Evolutionary conservation across 1,140 invertebrate genomes (phyloP), one percentile per base, ranked within the genome.

Genomic region (Prorops nasuta): DNA sequence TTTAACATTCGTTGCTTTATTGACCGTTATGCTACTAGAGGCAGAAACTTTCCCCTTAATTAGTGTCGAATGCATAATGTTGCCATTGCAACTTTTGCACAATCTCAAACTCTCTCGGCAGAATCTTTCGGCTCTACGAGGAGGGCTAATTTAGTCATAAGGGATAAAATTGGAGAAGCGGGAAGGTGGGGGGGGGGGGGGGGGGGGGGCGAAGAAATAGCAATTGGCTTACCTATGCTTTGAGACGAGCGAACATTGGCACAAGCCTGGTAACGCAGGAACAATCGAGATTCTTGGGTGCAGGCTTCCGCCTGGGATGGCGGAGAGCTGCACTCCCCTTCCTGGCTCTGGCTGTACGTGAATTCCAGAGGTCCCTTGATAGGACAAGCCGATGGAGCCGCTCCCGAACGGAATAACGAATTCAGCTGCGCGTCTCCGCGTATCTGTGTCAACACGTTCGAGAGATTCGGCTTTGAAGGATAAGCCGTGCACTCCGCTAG

Each of bases 221-320:
- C n/a, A n/a, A n/a, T n/a, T n/a, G n/a, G n/a, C 71, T 72, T 73
- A 86, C 85, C 83, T 38, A 83, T 82, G 59, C 83, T 86, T 65
- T 87, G 84, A 0, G 88, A 86, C 8, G 84, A 84, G 32, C 80
- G 74, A 1, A 92, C 84, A 68, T 92, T 90, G n/a, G 89, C 85
- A 72, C 91, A 94, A 0, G 90, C 90, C 67, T 92, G 89, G 67
- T 90, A 94, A 56, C 88, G 84, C 32, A 93, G 79, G 28, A 92
- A 79, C 12, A 92, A 74, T 41, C 87, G 79, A 1, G 86, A 89
- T 56, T 91, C 85, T 61, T 92, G 88, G 1, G 88, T 92, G 67
- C 90, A 94, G 46, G 87, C 85, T 66, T 92, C 89, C 10, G 89
- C 87, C 28, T 83, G 85, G 12, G 89, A 91, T 14, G 83, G 79